Evolutionary conservation across 2,888 invertebrate genomes (phyloP).

Genomic region (Ischnus inquisitorius): DNA sequence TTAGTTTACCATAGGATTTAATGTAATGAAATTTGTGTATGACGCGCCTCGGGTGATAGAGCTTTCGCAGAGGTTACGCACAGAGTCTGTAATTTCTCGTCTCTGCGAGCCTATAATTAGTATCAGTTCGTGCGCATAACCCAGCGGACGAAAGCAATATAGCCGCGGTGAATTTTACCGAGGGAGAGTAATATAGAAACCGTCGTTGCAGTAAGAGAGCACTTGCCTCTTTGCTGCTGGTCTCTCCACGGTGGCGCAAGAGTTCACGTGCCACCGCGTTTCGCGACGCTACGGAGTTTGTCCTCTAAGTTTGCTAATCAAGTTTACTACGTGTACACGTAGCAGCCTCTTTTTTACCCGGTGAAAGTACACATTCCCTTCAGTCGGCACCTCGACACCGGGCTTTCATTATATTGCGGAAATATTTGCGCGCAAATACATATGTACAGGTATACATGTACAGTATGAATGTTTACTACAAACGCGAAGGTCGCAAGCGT

Average conservation of each 20-base stretch:
- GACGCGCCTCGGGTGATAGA: background rate
- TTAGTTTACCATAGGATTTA: background rate
- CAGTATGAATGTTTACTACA: too few species aligned
- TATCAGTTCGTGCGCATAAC: conserved; percentile 28
- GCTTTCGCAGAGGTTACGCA: background rate
- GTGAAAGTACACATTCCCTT: conserved; percentile 40
- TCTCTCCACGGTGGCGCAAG: conserved; percentile 25
- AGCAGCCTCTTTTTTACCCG: conserved; percentile 47
- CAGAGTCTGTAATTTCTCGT: background rate
- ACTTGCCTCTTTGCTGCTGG: conserved; percentile 34
- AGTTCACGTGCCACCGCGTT: conserved; percentile 47
- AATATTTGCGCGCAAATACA: conserved; percentile 43
- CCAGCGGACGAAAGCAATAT: conserved; percentile 52
- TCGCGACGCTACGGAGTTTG: conserved; percentile 56
- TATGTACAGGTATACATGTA: background rate
- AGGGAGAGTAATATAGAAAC: conserved; percentile 35
- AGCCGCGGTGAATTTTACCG: conserved; percentile 38
- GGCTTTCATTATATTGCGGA: conserved; percentile 22
- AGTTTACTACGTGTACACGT: conserved; percentile 65
- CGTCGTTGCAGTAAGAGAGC: conserved; percentile 22
- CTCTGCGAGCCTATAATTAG: background rate
- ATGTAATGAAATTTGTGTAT: background rate
- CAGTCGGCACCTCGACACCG: background rate
- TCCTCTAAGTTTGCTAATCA: conserved; percentile 68
- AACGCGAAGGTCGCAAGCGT: background rate